Percentiles rank a stretch among this genome's conserved stretches.
Conservation (phyloP, 2,888 invertebrate species). For the Cerastoderma edule region DNA sequence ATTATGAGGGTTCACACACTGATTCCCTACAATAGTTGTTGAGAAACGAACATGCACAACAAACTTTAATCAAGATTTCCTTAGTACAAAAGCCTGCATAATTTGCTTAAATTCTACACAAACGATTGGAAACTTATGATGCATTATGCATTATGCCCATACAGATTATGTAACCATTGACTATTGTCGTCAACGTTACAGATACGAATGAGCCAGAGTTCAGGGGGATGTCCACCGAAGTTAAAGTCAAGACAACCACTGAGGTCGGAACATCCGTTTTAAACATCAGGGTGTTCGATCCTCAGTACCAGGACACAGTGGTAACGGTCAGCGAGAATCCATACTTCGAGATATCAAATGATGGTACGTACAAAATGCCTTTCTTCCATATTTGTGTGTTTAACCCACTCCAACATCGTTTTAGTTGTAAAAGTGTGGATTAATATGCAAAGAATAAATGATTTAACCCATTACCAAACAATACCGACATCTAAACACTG, state of each 20-base stretch:
- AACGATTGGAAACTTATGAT: not conserved
- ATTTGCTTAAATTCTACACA: not conserved
- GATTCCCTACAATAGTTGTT: not conserved
- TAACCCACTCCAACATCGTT: too few relatives aligned
- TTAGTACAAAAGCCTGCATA: not conserved
- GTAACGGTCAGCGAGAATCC: conserved; percentile 2
- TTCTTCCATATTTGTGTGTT: too few relatives aligned
- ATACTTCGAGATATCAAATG: conserved; percentile 2
- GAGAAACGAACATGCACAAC: not conserved
- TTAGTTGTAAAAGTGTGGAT: too few relatives aligned
- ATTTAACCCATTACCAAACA: too few relatives aligned
- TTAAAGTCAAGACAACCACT: not conserved
- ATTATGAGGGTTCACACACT: too few relatives aligned
- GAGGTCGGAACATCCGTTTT: conserved; percentile 1
- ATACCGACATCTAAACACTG: too few relatives aligned
- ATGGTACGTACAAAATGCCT: conserved; percentile 3
- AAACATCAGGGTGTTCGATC: not conserved
- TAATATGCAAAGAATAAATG: too few relatives aligned
- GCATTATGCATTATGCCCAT: not conserved
- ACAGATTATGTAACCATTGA: not conserved
- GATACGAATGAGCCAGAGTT: conserved; percentile 19
- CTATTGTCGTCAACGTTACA: not conserved
- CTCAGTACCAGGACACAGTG: not conserved
- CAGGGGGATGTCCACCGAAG: not conserved
- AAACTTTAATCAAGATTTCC: not conserved